A percentile compares a stretch with the other conserved stretches of the same genome.
These are phyloP conservation scores for Anoncus sp. DNA, from an alignment of 2,888 invertebrate species.

Conservation along the genomic window DNA sequence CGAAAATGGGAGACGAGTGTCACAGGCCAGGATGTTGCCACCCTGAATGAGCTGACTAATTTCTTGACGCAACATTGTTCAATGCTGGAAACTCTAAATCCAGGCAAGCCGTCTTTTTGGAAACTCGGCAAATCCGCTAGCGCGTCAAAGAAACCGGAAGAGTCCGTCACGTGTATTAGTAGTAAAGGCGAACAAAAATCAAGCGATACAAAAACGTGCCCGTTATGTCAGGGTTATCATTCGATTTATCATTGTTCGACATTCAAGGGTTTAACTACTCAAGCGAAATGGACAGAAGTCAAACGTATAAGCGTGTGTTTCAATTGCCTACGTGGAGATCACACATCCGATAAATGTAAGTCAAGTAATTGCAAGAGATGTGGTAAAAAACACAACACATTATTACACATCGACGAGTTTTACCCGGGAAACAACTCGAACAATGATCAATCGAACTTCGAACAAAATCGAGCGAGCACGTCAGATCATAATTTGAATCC, in stretches of 20 bases:
- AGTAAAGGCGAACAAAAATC: slow-evolving; percentile 26
- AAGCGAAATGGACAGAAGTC: slow-evolving; percentile 49
- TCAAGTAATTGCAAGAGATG: slow-evolving; percentile 37
- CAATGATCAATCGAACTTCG: background rate
- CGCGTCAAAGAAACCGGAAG: slow-evolving; percentile 20
- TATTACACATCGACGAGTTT: slow-evolving; percentile 57
- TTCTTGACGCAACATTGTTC: slow-evolving; percentile 39
- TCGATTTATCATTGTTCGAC: slow-evolving; percentile 52
- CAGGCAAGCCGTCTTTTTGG: too few relatives aligned
- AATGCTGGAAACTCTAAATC: slow-evolving; percentile 45
- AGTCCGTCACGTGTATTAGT: slow-evolving; percentile 23
- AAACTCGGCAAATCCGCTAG: slow-evolving; percentile 10
- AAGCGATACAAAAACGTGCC: slow-evolving; percentile 43
- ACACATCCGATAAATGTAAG: slow-evolving; percentile 50
- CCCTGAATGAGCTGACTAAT: too few relatives aligned
- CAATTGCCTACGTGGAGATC: slow-evolving; percentile 47
- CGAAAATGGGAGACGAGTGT: slow-evolving; percentile 40
- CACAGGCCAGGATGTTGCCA: too few relatives aligned
- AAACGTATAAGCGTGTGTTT: slow-evolving; percentile 46
- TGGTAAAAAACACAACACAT: slow-evolving; percentile 16
- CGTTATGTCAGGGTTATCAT: slow-evolving; percentile 34
- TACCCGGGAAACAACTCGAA: slow-evolving; percentile 18
- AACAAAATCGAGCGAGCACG: background rate
- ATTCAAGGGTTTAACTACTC: slow-evolving; percentile 38
- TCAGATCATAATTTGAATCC: background rate